A percentile compares a stretch with the other conserved stretches of the same genome.
Conservation (phyloP, 2,113 vertebrate species). For the Ptilonorhynchus violaceus region DNA sequence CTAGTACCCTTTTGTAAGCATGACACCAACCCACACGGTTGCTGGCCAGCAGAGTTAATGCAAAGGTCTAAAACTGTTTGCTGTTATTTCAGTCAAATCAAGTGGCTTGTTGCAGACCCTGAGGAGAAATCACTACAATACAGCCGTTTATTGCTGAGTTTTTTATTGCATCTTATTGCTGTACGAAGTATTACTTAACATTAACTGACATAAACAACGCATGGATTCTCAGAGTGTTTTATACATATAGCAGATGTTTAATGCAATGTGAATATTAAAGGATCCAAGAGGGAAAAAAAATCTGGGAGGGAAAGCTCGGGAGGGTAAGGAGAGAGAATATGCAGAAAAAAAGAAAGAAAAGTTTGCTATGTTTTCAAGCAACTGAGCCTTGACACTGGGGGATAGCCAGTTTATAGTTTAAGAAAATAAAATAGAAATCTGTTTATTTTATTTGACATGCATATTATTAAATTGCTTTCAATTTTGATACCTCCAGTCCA, state of each 20-base stretch:
- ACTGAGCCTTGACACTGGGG: background rate
- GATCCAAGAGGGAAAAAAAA: background rate
- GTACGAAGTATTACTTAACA: constrained; percentile 61
- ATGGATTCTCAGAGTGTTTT: constrained; percentile 48
- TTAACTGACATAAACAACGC: constrained; percentile 64
- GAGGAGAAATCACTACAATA: constrained; percentile 61
- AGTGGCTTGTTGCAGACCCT: constrained; percentile 42
- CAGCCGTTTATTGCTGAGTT: constrained; percentile 32
- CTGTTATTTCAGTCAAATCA: constrained; percentile 56
- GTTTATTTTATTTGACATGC: constrained; percentile 2
- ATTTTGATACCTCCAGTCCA: background rate
- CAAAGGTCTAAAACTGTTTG: constrained; percentile 39
- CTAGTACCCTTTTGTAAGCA: background rate
- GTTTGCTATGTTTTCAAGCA: background rate
- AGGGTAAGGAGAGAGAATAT: background rate
- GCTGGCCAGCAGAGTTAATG: background rate
- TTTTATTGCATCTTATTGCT: constrained; percentile 58
- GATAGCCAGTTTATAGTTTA: constrained; percentile 9
- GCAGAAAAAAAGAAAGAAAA: background rate
- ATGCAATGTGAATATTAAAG: constrained; percentile 49
- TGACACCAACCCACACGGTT: background rate
- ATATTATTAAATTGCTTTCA: constrained; percentile 34
- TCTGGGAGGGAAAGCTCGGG: background rate
- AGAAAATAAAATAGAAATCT: constrained; percentile 19
- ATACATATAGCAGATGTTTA: constrained; percentile 31